Base-by-base conservation (phyloP, 2,888 invertebrate species). In the Himalopsyche tibetana region DNA sequence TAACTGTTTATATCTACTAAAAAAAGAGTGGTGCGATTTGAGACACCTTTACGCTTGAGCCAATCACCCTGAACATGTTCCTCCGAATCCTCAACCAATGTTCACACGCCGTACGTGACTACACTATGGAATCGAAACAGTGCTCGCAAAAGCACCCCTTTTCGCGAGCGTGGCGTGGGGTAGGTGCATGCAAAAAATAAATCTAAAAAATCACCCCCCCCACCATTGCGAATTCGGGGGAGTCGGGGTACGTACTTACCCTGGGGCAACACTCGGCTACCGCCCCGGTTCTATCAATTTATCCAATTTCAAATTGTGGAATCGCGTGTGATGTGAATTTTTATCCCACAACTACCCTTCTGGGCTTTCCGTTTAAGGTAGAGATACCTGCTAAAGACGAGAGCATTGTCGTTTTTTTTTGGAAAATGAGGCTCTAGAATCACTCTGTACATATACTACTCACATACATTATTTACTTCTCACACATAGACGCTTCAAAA, bases 291-390 rank as follows among this genome's bases (percentile, higher is more conserved):
- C 88, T 88, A 88, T 88, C 88, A 88, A 88, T 88, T 88, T 88
- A 88, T 88, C 88, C 88, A 88, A 88, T 88, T 88, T 85, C 84
- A 86, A 87, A 88, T 88, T 88, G 88, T 88, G 87, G 85, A 87
- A 86, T 85, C 82, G 87, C 85, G 87, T 87, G 88, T 88, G 88
- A 87, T 87, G 87, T 87, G 88, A 88, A 88, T 88, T 88, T 88
- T 87, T 88, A 86, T 86, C 84, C 56, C 74, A 36, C 55, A 82
- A 84, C 86, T 80, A 84, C 87, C 85, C 69, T 82, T 69, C 79
- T 82, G 56, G 80, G 36, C 74, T 74, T 74, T 74, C 74, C 63
- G 82, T 82, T 82, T 82, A 63, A 82, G 82, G 51, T 56, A 40
- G 40, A 63, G 36, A 63, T 74, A 74, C 38, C 38, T 82, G 63